phyloP scores from a whole-genome alignment of 2,888 invertebrate species.

The Ormyrus labotus region DNA sequence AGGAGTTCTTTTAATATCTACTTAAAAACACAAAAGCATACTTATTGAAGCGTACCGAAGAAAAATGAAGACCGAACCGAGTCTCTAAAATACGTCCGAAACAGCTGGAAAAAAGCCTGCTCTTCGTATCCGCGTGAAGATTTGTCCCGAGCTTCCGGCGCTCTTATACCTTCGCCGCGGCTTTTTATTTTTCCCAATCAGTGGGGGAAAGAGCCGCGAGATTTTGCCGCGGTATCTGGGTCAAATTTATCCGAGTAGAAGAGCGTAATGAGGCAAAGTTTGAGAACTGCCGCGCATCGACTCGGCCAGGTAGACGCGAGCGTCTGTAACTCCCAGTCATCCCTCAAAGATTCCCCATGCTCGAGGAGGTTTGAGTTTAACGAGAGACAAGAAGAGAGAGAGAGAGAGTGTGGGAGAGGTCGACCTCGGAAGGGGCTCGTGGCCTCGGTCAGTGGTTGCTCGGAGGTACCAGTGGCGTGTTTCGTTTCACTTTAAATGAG shows the following conservation, averaged over 20 bases:
- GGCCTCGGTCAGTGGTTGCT: neutral
- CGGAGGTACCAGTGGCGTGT: neutral
- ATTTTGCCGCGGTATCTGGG: slow-evolving; percentile 29
- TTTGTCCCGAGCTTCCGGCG: neutral
- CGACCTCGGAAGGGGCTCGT: slow-evolving; percentile 1
- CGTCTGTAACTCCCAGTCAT: neutral
- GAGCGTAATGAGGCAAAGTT: slow-evolving; percentile 48
- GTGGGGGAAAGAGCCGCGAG: neutral
- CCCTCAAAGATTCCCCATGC: slow-evolving; percentile 29
- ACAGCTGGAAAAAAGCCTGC: too few relatives aligned
- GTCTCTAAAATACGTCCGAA: too few relatives aligned
- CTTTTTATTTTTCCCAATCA: slow-evolving; percentile 31
- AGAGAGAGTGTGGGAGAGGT: neutral
- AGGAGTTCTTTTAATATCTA: too few relatives aligned
- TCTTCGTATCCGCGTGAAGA: too few relatives aligned
- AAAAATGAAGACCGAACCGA: too few relatives aligned
- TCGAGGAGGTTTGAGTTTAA: slow-evolving; percentile 9
- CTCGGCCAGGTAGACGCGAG: neutral
- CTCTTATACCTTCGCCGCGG: neutral
- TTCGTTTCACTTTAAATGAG: slow-evolving; percentile 13
- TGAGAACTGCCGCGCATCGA: slow-evolving; percentile 15
- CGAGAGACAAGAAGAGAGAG: neutral
- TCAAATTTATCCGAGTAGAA: slow-evolving; percentile 49
- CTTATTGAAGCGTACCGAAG: too few relatives aligned
- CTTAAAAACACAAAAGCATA: too few relatives aligned